phyloP scores from a whole-genome alignment of 2,797 vertebrate genomes.

The Caiman crocodilus region DNA sequence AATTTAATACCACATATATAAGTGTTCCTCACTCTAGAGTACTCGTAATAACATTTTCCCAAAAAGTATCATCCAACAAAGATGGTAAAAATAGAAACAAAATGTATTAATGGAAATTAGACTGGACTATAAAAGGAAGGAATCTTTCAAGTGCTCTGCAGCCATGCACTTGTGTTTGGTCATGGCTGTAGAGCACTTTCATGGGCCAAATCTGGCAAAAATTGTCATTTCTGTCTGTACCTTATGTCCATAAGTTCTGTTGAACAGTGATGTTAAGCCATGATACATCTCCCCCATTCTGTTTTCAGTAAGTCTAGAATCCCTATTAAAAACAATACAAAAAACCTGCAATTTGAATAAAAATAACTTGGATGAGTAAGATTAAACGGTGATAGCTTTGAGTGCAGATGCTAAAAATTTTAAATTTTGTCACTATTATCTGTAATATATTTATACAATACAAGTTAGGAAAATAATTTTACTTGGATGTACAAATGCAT shows the following conservation, averaged over 20 bases:
- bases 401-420: neutral
- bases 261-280: neutral
- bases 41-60: neutral
- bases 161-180: no score
- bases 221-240: no score
- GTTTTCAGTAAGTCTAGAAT: neutral
- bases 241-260: neutral
- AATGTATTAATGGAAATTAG: neutral
- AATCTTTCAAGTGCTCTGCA: neutral
- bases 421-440: neutral
- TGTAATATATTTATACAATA: neutral
- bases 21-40: neutral
- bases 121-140: neutral
- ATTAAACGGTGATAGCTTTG: neutral
- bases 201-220: no score
- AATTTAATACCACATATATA: neutral
- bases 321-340: rapidly evolving
- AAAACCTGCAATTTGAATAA: neutral
- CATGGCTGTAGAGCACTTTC: no score
- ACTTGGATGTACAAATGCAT: neutral
- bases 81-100: neutral
- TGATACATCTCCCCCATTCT: neutral
- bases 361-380: neutral
- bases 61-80: neutral
- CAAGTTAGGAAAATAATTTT: neutral